Evolutionary conservation across 2,888 invertebrate species (phyloP).

Genomic region (Metellina segmentata): DNA sequence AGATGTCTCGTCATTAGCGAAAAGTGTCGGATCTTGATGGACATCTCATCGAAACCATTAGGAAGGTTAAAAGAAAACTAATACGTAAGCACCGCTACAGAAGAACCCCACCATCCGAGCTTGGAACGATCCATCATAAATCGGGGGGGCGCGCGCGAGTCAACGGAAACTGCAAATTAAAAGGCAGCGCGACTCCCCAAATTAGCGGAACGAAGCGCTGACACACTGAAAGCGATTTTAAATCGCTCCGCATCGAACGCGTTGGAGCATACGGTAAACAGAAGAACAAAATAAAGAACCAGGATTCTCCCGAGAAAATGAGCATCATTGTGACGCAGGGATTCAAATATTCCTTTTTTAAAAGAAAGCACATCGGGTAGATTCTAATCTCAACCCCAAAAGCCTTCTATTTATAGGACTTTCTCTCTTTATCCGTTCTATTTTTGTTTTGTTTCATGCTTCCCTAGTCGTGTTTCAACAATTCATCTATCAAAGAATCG

Average conservation of each 20-base stretch:
- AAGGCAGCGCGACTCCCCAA: background rate
- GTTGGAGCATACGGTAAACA: background rate
- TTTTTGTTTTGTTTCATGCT: background rate
- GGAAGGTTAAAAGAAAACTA: no score
- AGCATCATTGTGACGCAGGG: background rate
- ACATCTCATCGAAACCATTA: no score
- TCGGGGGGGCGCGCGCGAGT: background rate
- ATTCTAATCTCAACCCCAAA: slow-evolving; percentile 19
- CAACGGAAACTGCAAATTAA: background rate
- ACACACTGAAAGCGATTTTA: background rate
- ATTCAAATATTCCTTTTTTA: background rate
- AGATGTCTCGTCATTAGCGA: no score
- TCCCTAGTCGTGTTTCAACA: background rate
- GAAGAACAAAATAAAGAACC: background rate
- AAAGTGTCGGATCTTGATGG: no score
- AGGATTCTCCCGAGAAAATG: background rate
- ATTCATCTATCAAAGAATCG: slow-evolving; percentile 4
- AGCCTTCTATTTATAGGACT: background rate
- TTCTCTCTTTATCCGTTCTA: background rate
- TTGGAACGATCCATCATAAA: no score
- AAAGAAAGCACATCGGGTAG: background rate
- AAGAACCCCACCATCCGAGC: no score
- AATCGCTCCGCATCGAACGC: background rate
- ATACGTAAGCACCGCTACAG: no score
- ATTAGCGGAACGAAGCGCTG: background rate